A percentile compares a stretch with the other conserved stretches of the same genome.
These are phyloP conservation scores for Pantherophis guttatus DNA, from an alignment of 2,113 vertebrate species.

Conservation along the genomic window DNA sequence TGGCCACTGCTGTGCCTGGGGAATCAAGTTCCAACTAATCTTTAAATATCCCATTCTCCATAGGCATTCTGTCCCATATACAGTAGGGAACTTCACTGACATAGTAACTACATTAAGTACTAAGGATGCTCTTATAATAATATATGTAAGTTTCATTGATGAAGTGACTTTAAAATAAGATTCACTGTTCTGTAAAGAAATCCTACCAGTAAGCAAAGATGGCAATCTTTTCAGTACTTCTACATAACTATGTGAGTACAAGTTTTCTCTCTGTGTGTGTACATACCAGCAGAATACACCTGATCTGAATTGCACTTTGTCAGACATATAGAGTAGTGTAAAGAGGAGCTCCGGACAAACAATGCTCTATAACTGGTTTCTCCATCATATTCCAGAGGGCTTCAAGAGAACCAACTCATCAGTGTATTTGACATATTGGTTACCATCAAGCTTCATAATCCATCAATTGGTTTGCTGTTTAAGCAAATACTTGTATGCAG, in stretches of 20 bases:
- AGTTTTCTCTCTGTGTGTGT: not conserved
- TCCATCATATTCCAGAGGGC: not conserved
- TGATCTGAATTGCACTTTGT: not conserved
- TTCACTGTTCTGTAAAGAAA: not conserved
- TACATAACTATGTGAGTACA: not conserved
- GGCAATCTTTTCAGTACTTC: not conserved
- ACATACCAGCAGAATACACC: not conserved
- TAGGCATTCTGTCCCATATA: not conserved
- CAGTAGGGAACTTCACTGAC: not conserved
- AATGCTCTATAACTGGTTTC: too few species aligned
- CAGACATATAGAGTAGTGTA: not conserved
- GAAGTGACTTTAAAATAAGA: not conserved
- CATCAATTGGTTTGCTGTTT: not conserved
- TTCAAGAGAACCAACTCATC: not conserved
- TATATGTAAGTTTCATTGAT: too few species aligned
- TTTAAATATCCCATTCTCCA: not conserved
- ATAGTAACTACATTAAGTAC: not conserved
- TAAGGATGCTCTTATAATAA: not conserved
- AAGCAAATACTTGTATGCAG: not conserved
- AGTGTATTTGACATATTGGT: not conserved
- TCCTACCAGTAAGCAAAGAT: not conserved
- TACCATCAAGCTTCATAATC: not conserved
- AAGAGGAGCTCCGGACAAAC: not conserved
- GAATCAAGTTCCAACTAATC: not conserved
- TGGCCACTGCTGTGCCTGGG: not conserved